Base-by-base conservation (phyloP, 2,113 vertebrate species). In the Lepisosteus oculatus region DNA sequence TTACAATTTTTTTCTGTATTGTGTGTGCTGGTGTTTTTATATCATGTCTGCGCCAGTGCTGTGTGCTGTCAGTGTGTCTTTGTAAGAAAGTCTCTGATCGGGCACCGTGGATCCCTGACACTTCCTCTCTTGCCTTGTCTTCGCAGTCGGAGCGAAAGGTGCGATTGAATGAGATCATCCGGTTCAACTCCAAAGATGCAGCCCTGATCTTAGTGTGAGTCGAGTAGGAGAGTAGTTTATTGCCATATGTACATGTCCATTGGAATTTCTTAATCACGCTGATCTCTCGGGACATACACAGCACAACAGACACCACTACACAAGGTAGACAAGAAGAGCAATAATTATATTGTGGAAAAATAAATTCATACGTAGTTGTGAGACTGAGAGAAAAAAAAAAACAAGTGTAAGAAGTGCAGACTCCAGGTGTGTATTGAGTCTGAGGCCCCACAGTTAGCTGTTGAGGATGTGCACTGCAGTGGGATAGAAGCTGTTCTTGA, bases 181-280 rank as follows among this genome's bases (percentile, higher is more conserved):
- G 84, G 43, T 84, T 83, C 61, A 89, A 92, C 77, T 93, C 90
- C 3, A 80, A 77, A 15, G 80, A 91, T 0, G 83, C 88, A 3
- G 84, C 89, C n/a, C 85, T 93, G 7, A 81, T 90, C 29, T 78
- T 92, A 71, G 84, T 88, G 90, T 90, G 78, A 92, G 91, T 92
- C 78, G 43, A 67, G 43, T 76, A 63, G 14, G 3, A 42, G 41
- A 67, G 41, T 64, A 3, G 6, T 29, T 29, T 29, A 29, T 29
- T 29, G 29, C 29, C 29, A 29, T 29, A 29, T 29, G 29, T 29
- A 29, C 29, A 29, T 29, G 29, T 29, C 1, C 1, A 29, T 29
- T 29, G 29, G 29, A 29, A 29, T 29, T 29, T 29, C 29, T 29
- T 29, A 29, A 2, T 29, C 29, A 29, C 29, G 2, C 29, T 29